Evolutionary conservation across 2,888 invertebrate genomes (phyloP).

Genomic region (Amphipyra berbera): DNA sequence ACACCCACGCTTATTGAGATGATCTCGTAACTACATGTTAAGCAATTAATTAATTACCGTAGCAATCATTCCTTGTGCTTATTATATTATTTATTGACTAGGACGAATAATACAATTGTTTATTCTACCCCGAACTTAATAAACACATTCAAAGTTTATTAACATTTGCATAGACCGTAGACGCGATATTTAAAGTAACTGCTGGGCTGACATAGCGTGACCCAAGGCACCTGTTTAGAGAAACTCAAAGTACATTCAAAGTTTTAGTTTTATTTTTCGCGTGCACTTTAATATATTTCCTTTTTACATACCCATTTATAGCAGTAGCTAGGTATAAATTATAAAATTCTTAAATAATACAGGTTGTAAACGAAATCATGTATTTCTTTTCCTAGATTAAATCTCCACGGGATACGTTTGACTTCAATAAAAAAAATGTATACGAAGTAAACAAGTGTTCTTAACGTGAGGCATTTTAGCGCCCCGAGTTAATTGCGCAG

Average conservation of each 20-base stretch:
- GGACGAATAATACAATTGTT: not conserved
- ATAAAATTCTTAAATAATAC: too few relatives aligned
- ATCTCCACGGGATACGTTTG: too few relatives aligned
- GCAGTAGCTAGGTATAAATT: slow-evolving; percentile 2
- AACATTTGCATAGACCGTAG: slow-evolving; percentile 34
- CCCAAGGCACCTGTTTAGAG: slow-evolving; percentile 25
- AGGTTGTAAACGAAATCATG: too few relatives aligned
- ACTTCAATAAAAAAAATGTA: too few relatives aligned
- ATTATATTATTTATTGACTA: too few relatives aligned
- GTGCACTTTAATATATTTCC: slow-evolving; percentile 29
- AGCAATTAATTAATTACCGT: slow-evolving; percentile 30
- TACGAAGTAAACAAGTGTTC: too few relatives aligned
- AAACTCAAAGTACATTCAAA: slow-evolving; percentile 37
- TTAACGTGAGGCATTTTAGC: too few relatives aligned
- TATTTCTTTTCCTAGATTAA: too few relatives aligned
- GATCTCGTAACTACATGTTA: slow-evolving; percentile 14
- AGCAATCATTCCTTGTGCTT: too few relatives aligned
- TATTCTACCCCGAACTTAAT: slow-evolving; percentile 16
- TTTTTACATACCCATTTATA: slow-evolving; percentile 21
- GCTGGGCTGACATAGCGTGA: slow-evolving; percentile 45
- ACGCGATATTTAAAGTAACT: slow-evolving; percentile 28
- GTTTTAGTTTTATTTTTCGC: slow-evolving; percentile 35
- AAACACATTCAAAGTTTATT: slow-evolving; percentile 40
- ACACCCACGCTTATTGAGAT: slow-evolving; percentile 12
- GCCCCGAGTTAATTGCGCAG: too few relatives aligned